Evolutionary conservation across 2,113 vertebrate species (phyloP), one percentile per base, ranked within the genome.

Genomic region (Ariopsis seemanni): DNA sequence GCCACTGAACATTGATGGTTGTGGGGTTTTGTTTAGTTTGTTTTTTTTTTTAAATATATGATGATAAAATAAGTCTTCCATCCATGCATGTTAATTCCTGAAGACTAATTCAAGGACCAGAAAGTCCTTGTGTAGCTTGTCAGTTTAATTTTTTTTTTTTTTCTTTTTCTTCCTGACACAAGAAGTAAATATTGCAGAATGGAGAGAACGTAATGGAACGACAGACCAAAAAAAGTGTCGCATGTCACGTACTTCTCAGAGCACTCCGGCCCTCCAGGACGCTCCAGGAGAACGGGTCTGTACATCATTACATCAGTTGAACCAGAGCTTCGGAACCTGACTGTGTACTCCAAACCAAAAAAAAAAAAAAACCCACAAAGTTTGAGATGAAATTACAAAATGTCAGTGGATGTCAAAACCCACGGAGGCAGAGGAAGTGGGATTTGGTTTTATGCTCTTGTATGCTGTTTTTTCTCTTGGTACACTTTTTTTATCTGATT

Each of bases 1-100:
- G 71, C 90, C n/a, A 18, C 63, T n/a, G 1, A 65, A 57, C 67
- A 2, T 34, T 65, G 42, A 60, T 58, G 27, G 20, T 74, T 72
- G 7, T 7, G 52, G 17, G 60, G 17, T 57, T 71, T n/a, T 55
- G n/a, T 72, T 6, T 74, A 53, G 20, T 22, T 77, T 7, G 27
- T n/a, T 42, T 11, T 20, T 27, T 87, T 48, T 20, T 27, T 87
- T 48, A 90, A 92, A 89, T 92, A 85, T 42, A 92, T 93, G 92
- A 92, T 93, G 92, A 92, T 93, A 94, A 71, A 93, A 89, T 93
- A 94, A 91, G 94, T 92, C 88, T 95, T 96, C 95, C 95, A 80
- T 95, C 95, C 95, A 94, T 95, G 95, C 95, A 95, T 95, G 95
- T 95, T 93, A 92, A 91, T 93, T 92, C 92, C 92, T 92, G 92